Base-by-base conservation (phyloP, 2,113 vertebrate genomes). In the Panthera uncia region DNA sequence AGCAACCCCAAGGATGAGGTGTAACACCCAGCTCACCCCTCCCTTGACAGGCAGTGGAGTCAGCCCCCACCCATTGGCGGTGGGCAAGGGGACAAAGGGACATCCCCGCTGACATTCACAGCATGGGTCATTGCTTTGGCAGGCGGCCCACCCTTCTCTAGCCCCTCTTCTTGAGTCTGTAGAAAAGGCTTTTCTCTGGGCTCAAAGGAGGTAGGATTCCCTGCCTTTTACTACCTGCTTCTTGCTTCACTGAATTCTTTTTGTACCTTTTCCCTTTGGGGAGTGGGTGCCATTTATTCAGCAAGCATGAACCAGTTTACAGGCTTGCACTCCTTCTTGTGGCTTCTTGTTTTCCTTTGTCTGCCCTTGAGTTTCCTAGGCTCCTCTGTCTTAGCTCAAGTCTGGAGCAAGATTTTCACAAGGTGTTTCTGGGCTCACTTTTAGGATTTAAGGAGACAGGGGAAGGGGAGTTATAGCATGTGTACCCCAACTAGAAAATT, bases 171-270 rank as follows among this genome's bases (percentile, higher is more conserved):
- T n/a, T 41, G 66, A 63, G 61, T 89, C 33, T 71, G 38, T 33
- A 78, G 88, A 68, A 91, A 76, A 76, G 71, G 55, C 57, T 91
- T 95, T 96, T 69, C 76, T 98, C 38, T 50, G 25, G 3, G 14
- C 79, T 90, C 79, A 33, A 45, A 94, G 65, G 50, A 89, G 36
- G 45, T 36, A 21, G 80, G 84, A 71, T 50, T 79, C 80, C 10
- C 69, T 0, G 63, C 76, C 63, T 91, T 55, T 80, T 82, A 21
- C 81, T 79, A 89, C 88, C 88, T 85, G 61, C 66, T 93, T 69
- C 74, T 95, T 36, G 52, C 66, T 21, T 84, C 13, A 0, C 81
- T 96, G 63, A 41, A 38, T 78, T 95, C 50, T 63, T 73, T 76
- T 7, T 71, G 80, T 63, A 11, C 45, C 79, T 78, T 81, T 95